Conservation (phyloP, 1,140 invertebrate species). For the Penaeus chinensis region DNA sequence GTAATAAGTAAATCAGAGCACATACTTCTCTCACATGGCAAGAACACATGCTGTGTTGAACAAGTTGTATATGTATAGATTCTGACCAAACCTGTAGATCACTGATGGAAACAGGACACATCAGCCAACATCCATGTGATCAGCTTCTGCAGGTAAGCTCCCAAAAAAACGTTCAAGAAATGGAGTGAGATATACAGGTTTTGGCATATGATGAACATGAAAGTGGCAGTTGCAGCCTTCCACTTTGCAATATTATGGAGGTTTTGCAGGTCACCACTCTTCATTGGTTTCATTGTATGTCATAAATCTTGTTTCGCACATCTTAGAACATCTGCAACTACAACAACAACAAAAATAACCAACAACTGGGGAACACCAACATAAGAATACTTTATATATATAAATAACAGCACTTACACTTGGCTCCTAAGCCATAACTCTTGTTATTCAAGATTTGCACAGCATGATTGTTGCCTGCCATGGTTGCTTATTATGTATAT, state of each 20-base stretch:
- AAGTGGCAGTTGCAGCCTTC: conserved; percentile 3
- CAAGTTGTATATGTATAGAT: conserved; percentile 10
- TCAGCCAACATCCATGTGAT: conserved; percentile 30
- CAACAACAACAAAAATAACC: conserved; percentile 32
- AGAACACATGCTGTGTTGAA: not conserved
- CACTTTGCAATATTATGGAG: no score
- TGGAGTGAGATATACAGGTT: not conserved
- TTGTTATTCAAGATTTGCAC: not conserved
- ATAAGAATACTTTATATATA: not conserved
- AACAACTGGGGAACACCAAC: conserved; percentile 16
- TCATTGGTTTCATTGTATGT: no score
- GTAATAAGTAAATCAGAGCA: no score
- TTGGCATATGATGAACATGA: not conserved
- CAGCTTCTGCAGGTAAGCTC: conserved; percentile 40
- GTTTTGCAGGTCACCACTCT: no score
- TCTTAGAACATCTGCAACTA: no score
- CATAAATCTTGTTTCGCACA: no score
- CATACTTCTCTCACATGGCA: no score
- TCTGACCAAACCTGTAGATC: conserved; percentile 1
- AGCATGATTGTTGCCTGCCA: conserved; percentile 33
- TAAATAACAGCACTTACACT: not conserved
- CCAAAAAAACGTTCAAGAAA: conserved; percentile 33
- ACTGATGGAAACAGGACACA: conserved; percentile 34
- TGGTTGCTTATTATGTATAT: conserved; percentile 13
- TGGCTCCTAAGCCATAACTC: no score